Conservation (phyloP, 2,888 invertebrate genomes). For the Hemistola chrysoprasaria region DNA sequence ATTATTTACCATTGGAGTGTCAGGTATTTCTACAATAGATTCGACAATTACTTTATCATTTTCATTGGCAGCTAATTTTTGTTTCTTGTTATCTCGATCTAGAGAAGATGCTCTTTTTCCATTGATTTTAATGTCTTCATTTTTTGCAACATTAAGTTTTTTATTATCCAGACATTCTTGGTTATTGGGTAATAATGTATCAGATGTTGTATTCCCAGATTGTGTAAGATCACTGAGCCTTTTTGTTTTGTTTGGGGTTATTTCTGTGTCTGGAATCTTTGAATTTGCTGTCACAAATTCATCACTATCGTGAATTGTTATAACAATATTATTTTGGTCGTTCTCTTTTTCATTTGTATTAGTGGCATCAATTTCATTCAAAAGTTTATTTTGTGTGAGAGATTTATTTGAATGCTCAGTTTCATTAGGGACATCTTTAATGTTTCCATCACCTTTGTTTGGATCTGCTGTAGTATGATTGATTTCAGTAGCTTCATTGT, state of each 20-base stretch:
- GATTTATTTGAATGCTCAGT: background rate
- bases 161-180: constrained; percentile 54
- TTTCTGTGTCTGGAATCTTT: constrained; percentile 4
- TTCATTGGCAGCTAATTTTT: constrained; percentile 11
- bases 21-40: no score
- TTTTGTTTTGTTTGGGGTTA: background rate
- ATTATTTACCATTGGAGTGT: no score
- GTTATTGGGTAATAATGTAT: constrained; percentile 64
- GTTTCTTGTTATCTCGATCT: constrained; percentile 16
- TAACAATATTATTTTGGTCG: no score
- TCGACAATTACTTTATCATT: no score
- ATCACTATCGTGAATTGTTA: background rate
- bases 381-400: background rate
- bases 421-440: background rate
- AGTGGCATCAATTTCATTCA: constrained; percentile 1
- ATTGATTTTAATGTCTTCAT: constrained; percentile 4
- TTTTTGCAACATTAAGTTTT: constrained; percentile 13
- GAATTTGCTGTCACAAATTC: constrained; percentile 4
- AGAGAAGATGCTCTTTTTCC: constrained; percentile 21
- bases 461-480: constrained; percentile 2
- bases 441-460: constrained; percentile 4
- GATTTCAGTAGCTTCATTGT: constrained; percentile 2
- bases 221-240: constrained; percentile 12
- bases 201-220: constrained; percentile 44
- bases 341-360: constrained; percentile 2